Conservation (phyloP, 2,113 vertebrate genomes). For the Peromyscus maniculatus region DNA sequence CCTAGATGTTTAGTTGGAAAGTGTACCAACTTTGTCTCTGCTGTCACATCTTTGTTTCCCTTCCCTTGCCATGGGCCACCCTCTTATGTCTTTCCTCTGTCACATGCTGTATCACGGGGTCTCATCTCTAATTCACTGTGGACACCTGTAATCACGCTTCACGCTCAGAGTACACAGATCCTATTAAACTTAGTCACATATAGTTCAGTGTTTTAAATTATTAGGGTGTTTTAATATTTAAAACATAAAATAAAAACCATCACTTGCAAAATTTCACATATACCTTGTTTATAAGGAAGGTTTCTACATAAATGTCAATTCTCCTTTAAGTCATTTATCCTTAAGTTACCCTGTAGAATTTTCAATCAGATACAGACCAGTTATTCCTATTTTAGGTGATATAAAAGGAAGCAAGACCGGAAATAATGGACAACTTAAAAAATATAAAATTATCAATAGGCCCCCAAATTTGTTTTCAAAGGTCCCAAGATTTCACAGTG, state of each 20-base stretch:
- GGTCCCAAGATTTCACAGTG: background rate
- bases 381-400: constrained; percentile 32
- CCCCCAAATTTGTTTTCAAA: constrained; percentile 47
- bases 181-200: background rate
- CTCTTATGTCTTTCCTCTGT: background rate
- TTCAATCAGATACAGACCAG: constrained; percentile 10
- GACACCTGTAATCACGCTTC: background rate
- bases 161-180: background rate
- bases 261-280: constrained; percentile 8
- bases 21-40: background rate
- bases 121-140: background rate
- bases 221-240: background rate
- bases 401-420: constrained; percentile 4
- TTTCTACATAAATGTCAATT: constrained; percentile 14
- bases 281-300: background rate
- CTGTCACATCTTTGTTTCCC: background rate
- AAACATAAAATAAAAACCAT: background rate
- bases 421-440: background rate
- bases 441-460: constrained; percentile 17
- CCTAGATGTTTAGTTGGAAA: background rate
- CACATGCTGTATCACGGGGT: background rate
- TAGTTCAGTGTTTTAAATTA: background rate
- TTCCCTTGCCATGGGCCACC: background rate
- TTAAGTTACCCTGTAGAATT: constrained; percentile 31
- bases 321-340: background rate